Conservation (phyloP, 2,888 invertebrate genomes). For the Seira musarum region DNA sequence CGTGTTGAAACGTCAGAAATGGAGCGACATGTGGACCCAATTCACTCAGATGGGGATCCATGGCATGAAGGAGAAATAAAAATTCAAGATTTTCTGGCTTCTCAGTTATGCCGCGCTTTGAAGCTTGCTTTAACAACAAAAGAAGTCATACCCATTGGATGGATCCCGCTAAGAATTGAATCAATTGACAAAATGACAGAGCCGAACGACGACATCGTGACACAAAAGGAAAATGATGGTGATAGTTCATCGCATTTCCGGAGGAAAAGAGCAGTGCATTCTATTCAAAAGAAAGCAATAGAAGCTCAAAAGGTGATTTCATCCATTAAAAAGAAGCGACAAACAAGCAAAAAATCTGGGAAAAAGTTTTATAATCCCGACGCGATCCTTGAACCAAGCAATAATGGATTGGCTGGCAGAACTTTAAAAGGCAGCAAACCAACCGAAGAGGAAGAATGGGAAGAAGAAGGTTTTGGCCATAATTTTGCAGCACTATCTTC, state of each 20-base stretch:
- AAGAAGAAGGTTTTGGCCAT: not conserved
- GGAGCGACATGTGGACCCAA: not conserved
- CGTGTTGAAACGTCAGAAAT: not conserved
- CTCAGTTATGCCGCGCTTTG: constrained; percentile 45
- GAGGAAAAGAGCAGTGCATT: not conserved
- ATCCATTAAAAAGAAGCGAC: not conserved
- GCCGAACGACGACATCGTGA: not conserved
- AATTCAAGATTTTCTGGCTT: constrained; percentile 33
- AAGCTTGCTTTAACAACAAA: constrained; percentile 19
- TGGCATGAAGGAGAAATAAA: constrained; percentile 12
- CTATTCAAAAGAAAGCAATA: no score
- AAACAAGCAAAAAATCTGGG: no score
- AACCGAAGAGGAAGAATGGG: not conserved
- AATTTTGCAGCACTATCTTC: not conserved
- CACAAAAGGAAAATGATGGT: not conserved
- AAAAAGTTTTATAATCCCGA: constrained; percentile 7
- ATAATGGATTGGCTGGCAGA: not conserved
- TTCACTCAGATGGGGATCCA: constrained; percentile 37
- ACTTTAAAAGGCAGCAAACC: not conserved
- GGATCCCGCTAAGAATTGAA: constrained; percentile 38
- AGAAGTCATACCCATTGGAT: constrained; percentile 27
- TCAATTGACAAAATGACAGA: not conserved
- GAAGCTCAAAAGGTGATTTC: no score
- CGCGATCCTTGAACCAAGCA: not conserved
- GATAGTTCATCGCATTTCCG: not conserved